Percentiles rank a stretch among this genome's conserved stretches.
phyloP scores from a whole-genome alignment of 2,888 invertebrate species.

The Epiblema foenella region DNA sequence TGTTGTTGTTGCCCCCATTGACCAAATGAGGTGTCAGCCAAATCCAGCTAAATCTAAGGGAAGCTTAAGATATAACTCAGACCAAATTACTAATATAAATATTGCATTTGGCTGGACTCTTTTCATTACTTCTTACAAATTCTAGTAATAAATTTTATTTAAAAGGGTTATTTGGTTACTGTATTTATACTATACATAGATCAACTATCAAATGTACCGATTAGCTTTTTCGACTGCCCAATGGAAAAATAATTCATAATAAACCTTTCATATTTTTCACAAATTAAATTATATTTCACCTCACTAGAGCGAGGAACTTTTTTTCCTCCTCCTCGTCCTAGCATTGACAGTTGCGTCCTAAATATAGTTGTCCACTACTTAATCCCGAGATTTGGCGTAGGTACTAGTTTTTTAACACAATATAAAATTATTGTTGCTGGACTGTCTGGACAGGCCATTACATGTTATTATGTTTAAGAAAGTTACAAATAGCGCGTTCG shows the following conservation, averaged over 20 bases:
- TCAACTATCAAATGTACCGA: neutral
- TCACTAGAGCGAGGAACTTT: too few relatives aligned
- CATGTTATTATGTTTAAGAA: too few relatives aligned
- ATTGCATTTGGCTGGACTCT: neutral
- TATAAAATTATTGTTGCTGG: too few relatives aligned
- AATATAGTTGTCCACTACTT: too few relatives aligned
- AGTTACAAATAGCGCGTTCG: too few relatives aligned
- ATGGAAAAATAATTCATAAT: neutral
- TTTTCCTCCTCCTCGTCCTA: too few relatives aligned
- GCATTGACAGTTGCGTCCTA: too few relatives aligned
- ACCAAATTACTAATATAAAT: neutral
- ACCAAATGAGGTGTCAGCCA: neutral
- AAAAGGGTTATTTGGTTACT: conserved; percentile 16
- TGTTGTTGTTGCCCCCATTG: too few relatives aligned
- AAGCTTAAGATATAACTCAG: neutral
- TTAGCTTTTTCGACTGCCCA: neutral
- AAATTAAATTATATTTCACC: neutral
- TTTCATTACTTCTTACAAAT: neutral
- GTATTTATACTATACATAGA: conserved; percentile 1
- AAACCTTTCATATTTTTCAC: neutral
- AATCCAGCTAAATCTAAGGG: neutral
- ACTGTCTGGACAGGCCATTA: too few relatives aligned
- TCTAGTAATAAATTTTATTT: neutral
- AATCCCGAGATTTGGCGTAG: too few relatives aligned
- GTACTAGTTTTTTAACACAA: too few relatives aligned